Evolutionary conservation across 2,888 invertebrate genomes (phyloP).

Genomic region (Pristionchus exspectatus): DNA sequence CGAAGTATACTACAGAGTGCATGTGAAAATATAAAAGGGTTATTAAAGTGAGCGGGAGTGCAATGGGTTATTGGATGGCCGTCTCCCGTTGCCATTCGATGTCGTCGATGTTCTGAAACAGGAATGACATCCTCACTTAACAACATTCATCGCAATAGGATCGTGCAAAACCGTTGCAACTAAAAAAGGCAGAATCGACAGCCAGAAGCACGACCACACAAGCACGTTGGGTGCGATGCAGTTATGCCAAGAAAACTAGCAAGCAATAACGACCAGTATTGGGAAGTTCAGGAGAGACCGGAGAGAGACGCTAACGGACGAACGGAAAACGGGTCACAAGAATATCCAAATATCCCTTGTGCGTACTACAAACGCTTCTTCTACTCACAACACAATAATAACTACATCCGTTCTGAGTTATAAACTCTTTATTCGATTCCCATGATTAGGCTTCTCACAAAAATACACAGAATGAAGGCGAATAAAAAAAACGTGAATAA

Average conservation of each 20-base stretch:
- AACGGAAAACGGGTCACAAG: background rate
- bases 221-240: background rate
- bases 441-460: background rate
- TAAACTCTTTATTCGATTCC: background rate
- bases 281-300: background rate
- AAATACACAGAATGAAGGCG: background rate
- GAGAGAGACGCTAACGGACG: background rate
- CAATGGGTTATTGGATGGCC: no score
- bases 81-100: no score
- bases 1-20: no score
- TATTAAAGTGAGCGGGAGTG: no score
- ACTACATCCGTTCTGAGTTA: background rate
- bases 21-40: no score
- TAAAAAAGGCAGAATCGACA: background rate
- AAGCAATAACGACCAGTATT: background rate
- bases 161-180: no score
- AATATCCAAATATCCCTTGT: background rate
- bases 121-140: no score
- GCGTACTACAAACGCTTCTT: conserved; percentile 1
- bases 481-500: background rate
- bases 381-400: background rate
- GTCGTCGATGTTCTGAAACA: no score
- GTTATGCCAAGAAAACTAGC: background rate
- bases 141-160: no score
- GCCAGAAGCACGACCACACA: background rate